Percentiles rank a stretch among this genome's conserved stretches.
These are phyloP conservation scores for Dipodomys spectabilis DNA, from an alignment of 2,113 vertebrate genomes.

Conservation along the genomic window DNA sequence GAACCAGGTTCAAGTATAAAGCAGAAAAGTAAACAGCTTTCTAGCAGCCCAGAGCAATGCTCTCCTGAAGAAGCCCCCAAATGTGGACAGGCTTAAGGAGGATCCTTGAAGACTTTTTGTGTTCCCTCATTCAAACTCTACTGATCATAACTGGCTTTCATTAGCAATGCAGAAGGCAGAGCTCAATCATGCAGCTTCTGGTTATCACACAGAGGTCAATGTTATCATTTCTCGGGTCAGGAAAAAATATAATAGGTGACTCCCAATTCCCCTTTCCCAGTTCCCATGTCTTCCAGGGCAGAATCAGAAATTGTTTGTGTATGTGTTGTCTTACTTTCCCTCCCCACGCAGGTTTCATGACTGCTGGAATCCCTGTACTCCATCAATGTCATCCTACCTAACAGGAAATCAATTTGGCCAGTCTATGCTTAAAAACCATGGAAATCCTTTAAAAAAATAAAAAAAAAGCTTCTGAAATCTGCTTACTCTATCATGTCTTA, in stretches of 20 bases:
- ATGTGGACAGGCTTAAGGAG: neutral
- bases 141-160: constrained; percentile 33
- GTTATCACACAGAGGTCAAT: constrained; percentile 27
- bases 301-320: neutral
- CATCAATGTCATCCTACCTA: neutral
- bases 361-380: neutral
- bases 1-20: constrained; percentile 50
- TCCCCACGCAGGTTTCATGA: neutral
- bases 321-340: constrained; percentile 30
- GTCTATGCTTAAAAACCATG: constrained; percentile 32
- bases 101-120: constrained; percentile 9
- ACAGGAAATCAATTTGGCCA: constrained; percentile 17
- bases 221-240: neutral
- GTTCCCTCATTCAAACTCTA: neutral
- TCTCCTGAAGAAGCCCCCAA: neutral
- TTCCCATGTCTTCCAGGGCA: constrained; percentile 33
- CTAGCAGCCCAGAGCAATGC: neutral
- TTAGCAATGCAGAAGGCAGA: constrained; percentile 32
- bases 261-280: neutral
- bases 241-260: neutral
- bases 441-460: neutral
- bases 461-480: neutral
- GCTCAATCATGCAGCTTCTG: neutral
- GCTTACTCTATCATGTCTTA: constrained; percentile 40
- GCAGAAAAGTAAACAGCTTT: constrained; percentile 12